Evolutionary conservation across 1,140 invertebrate genomes (phyloP), one percentile per base, ranked within the genome.

Genomic region (Heliconius himera): DNA sequence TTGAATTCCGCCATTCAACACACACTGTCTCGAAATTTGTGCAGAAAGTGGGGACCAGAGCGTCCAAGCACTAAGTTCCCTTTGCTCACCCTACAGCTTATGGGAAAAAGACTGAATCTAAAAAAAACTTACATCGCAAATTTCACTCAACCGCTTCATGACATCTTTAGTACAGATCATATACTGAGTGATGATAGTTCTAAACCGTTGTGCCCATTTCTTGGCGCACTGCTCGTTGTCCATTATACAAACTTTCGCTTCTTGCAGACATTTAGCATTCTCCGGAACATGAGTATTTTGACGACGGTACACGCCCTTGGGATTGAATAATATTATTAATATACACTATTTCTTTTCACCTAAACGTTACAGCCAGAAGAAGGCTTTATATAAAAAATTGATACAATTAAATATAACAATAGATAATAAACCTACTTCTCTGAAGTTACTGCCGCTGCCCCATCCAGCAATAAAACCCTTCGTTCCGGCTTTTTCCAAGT

Each of bases 111-210:
- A 5, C 18, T 51, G 5, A 2, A 51, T 18, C 4, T 51, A 51
- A 51, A 20, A 8, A 51, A 8, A 51, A 86, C 90, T 85, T 82
- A 94, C 93, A 46, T 93, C 90, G 78, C 93, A 94, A 29, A 93
- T 82, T 77, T 92, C 90, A 73, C 93, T 94, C 0, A 93, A 87
- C 13, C 87, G 82, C 77, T 88, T 92, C 90, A 91, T 91, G 13
- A 94, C 90, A 70, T 94, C 93, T 22, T 90, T 93, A 5, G 93
- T 94, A 82, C 93, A 94, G 78, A 94, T 91, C 93, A 94, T 94
- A 81, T 93, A 94, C 71, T 90, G 87, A 0, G 85, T 87, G 82
- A 94, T 93, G 54, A 94, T 94, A 74, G 71, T 83, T 38, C 91
- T 85, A 79, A 94, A 94, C 26, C 84, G 83, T 22, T 89, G 87